phyloP scores from a whole-genome alignment of 2,113 vertebrate species.

The Butorides virescens region DNA sequence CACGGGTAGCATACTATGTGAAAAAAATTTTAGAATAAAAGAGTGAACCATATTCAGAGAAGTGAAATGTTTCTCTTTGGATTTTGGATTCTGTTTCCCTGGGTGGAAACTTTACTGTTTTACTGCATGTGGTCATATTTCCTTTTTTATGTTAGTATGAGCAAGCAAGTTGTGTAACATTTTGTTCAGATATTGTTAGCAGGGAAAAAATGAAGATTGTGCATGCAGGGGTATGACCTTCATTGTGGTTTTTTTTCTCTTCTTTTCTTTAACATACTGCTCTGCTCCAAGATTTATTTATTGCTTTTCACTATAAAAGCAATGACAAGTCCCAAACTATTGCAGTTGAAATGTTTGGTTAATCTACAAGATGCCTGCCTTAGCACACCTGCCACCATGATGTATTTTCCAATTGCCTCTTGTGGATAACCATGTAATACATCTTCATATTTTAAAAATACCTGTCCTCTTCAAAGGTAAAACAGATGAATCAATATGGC shows the following conservation, averaged over 20 bases:
- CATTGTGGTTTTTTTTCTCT: not conserved
- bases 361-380: not conserved
- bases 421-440: accelerated
- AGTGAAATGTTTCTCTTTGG: not conserved
- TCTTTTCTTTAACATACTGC: not conserved
- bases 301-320: not conserved
- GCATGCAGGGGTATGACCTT: not conserved
- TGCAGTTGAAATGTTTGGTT: conserved; percentile 8
- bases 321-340: not conserved
- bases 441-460: not conserved
- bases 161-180: not conserved
- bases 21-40: not conserved
- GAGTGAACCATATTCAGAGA: not conserved
- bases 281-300: not conserved
- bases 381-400: not conserved
- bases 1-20: not conserved
- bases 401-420: not conserved
- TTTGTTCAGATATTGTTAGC: not conserved
- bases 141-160: not conserved
- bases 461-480: not conserved
- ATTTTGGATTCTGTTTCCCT: not conserved
- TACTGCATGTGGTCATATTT: not conserved
- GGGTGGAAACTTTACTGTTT: not conserved
- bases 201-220: not conserved
- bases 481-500: not conserved